Base-by-base conservation (phyloP, 2,888 invertebrate genomes). In the Dryococelus australis region DNA sequence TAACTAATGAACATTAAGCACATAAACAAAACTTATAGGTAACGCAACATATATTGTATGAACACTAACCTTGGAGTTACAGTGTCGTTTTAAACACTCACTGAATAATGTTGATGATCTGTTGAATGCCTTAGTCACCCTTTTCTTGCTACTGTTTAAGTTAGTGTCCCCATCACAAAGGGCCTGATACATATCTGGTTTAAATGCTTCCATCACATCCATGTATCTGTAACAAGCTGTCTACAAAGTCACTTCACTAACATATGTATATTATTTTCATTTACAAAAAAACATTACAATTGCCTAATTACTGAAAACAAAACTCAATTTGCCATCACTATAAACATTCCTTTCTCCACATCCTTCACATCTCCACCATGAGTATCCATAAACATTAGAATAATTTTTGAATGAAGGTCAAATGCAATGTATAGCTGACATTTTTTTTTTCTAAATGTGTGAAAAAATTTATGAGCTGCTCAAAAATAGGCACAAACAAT, bases 131-230 rank as follows among this genome's bases (percentile, higher is more conserved):
- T 97, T 98, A 0, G 91, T 91, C 24, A 96, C 91, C 88, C 97
- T 93, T 92, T 98, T 98, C 85, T 93, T 93, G 0, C 95, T 93
- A 91, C 96, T 96, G 79, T 93, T 92, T 12, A 93, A 91, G 91
- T 95, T 94, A 81, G 96, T 96, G 90, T 96, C 96, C 79, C 95
- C 95, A 94, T 98, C 98, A 91, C 96, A 96, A 90, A 98, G 93
- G 24, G 96, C 95, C 91, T 97, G 95, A 92, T 96, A 97, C 91
- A 97, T 95, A 92, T 97, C 97, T 79, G 98, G 98, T 92, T 95
- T 94, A 91, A 96, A 96, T 43, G 94, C 92, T 92, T 97, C 96
- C 89, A 97, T 95, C 78, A 96, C 91, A 90, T 96, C 94, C 95
- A 98, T 96, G 92, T 96, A 97, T 90, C 95, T 95, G 91, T 89